phyloP scores from a whole-genome alignment of 2,888 invertebrate species.

The Cosmia pyralina region DNA sequence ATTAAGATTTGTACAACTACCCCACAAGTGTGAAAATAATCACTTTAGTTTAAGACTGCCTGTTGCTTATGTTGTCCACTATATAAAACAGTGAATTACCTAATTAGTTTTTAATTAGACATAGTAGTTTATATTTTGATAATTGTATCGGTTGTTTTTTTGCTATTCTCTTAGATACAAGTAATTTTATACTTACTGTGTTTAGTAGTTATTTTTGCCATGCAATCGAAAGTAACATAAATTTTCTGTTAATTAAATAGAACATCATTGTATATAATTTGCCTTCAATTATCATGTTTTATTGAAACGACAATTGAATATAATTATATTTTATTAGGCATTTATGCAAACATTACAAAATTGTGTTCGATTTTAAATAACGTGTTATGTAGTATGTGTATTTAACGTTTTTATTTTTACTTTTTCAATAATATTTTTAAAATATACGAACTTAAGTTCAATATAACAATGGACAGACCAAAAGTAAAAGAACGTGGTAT shows the following conservation, averaged over 20 bases:
- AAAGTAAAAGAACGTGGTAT: not conserved
- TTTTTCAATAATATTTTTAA: not conserved
- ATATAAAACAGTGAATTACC: no score
- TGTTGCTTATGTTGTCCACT: no score
- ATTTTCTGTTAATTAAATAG: not conserved
- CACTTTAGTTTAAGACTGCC: no score
- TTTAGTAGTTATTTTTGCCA: not conserved
- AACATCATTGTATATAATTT: conserved; percentile 1
- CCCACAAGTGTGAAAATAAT: no score
- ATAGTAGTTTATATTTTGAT: no score
- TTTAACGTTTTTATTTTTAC: no score
- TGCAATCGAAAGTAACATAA: not conserved
- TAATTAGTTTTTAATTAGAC: no score
- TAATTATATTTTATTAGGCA: not conserved
- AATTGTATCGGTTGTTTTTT: no score
- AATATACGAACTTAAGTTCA: not conserved
- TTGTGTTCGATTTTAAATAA: not conserved
- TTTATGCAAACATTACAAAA: not conserved
- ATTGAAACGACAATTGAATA: not conserved
- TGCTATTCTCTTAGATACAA: not conserved
- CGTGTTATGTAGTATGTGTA: not conserved
- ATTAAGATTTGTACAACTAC: no score
- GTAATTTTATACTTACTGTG: not conserved
- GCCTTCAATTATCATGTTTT: conserved; percentile 9
- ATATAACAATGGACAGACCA: not conserved